Base-by-base conservation (phyloP, 2,888 invertebrate species). In the Adelognathus sp. region DNA sequence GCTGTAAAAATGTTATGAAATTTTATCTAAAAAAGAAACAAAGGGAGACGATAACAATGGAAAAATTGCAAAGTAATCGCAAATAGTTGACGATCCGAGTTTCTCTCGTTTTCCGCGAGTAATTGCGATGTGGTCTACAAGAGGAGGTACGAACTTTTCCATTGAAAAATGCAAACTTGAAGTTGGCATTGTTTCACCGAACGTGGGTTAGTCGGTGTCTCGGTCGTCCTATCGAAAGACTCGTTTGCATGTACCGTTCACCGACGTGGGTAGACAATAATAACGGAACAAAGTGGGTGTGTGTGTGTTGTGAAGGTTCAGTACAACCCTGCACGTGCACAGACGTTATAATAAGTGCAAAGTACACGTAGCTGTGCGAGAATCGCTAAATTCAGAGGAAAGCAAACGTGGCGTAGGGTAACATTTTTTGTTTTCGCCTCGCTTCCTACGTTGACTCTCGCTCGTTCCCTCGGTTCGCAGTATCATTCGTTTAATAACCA, bases 401-500 rank as follows among this genome's bases (percentile, higher is more conserved):
- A 58, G 66, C 70, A 79, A 36, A n/a, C 66, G 29, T 24, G 36
- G 44, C 52, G 52, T 46, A 58, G 11, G 50, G 29, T n/a, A n/a
- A n/a, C 46, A 33, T 16, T 54, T 54, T 33, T 29, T 75, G 66
- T 66, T 71, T 36, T 46, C 9, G 4, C 7, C 16, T 44, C 33
- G 39, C 44, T 73, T 70, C 41, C 56, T 50, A n/a, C 54, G 46
- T 64, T 71, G 50, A 11, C 41, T 52, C 75, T 18, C 67, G 14
- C 44, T 60, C 44, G 63, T 56, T 66, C 70, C 70, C 63, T 18
- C 79, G 72, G 75, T 64, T 52, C 66, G 60, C 52, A 73, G 80
- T 79, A 81, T 80, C 83, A 81, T 83, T 83, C 80, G 83, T 81
- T 83, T 81, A 83, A 83, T 83, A 83, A 83, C 83, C 81, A 81